Evolutionary conservation across 2,113 vertebrate genomes (phyloP).

Genomic region (Bubo bubo): DNA sequence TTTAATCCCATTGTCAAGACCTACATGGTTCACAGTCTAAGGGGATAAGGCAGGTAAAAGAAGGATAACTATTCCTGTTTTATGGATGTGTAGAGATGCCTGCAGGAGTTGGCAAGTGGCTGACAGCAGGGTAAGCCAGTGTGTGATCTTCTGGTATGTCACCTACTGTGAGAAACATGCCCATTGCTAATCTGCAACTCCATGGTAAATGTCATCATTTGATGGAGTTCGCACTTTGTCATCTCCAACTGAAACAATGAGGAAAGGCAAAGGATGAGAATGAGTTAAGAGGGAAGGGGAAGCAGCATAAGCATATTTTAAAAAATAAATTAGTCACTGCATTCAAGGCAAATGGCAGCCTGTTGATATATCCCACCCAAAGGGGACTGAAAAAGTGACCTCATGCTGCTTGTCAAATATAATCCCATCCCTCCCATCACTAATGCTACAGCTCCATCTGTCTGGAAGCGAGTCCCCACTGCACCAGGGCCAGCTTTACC

Average conservation of each 20-base stretch:
- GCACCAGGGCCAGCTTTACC: neutral
- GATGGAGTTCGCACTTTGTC: neutral
- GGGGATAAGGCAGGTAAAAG: neutral
- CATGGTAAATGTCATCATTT: neutral
- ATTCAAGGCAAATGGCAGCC: neutral
- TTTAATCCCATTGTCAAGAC: neutral
- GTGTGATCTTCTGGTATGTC: fast-evolving
- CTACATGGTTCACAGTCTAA: neutral
- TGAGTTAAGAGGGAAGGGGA: neutral
- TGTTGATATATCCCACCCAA: constrained; percentile 34
- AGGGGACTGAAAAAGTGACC: constrained; percentile 24
- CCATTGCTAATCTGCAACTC: neutral
- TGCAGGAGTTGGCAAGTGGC: neutral
- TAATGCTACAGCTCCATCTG: neutral
- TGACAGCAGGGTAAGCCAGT: neutral
- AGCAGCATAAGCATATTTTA: neutral
- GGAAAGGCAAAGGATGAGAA: neutral
- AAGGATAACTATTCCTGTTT: neutral
- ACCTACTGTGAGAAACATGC: neutral
- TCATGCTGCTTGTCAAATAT: constrained; percentile 20
- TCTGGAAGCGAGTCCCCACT: neutral
- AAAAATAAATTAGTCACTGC: neutral
- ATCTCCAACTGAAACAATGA: neutral
- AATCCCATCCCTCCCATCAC: constrained; percentile 12
- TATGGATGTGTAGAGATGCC: neutral